phyloP scores from a whole-genome alignment of 2,888 invertebrate genomes.

The Camptogramma bilineatum region DNA sequence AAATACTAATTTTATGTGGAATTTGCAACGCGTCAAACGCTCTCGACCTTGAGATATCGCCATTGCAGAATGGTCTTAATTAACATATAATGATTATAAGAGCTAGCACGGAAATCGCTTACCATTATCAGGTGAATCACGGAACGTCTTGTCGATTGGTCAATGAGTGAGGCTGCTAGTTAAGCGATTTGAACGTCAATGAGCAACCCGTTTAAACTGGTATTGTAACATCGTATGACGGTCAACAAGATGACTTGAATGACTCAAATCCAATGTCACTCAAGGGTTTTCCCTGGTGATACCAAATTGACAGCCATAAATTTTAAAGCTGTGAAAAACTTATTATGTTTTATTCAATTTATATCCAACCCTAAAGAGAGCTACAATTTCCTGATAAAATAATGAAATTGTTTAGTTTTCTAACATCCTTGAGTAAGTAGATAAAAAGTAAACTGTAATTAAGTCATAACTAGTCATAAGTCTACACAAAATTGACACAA shows the following conservation, averaged over 20 bases:
- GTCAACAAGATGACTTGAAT: not conserved
- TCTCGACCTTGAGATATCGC: conserved; percentile 43
- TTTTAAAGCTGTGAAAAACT: too few relatives aligned
- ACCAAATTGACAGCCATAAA: not conserved
- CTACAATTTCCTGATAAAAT: too few relatives aligned
- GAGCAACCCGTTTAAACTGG: not conserved
- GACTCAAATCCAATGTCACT: not conserved
- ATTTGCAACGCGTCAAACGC: conserved; percentile 50
- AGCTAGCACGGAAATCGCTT: conserved; percentile 56
- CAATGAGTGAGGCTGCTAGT: conserved; percentile 46
- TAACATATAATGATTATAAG: conserved; percentile 52
- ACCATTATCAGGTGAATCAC: conserved; percentile 47
- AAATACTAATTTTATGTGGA: conserved; percentile 54
- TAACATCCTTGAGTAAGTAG: too few relatives aligned
- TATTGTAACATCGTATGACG: not conserved
- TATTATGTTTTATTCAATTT: too few relatives aligned
- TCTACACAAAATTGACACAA: conserved; percentile 38
- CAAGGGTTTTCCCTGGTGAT: not conserved
- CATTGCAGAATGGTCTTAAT: conserved; percentile 59
- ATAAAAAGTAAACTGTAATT: too few relatives aligned
- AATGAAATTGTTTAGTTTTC: too few relatives aligned
- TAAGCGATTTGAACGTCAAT: conserved; percentile 14
- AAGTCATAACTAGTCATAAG: too few relatives aligned
- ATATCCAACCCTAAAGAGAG: too few relatives aligned
- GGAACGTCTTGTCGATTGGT: conserved; percentile 43